phyloP scores from a whole-genome alignment of 2,113 vertebrate genomes.

The Oryzias curvinotus region DNA sequence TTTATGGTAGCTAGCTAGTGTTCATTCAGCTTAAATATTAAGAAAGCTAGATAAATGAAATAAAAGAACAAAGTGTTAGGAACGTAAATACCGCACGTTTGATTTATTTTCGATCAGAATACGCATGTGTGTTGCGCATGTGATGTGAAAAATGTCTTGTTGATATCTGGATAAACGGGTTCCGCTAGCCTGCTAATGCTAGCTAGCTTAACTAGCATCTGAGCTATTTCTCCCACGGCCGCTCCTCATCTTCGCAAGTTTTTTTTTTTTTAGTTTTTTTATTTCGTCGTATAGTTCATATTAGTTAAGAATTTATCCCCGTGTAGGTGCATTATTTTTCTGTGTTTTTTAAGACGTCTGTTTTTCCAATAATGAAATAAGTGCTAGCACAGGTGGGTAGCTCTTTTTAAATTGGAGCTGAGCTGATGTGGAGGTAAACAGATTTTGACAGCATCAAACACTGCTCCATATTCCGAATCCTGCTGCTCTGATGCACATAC shows the following conservation, averaged over 20 bases:
- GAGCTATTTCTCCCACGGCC: slow-evolving; percentile 43
- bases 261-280: neutral
- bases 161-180: slow-evolving; percentile 43
- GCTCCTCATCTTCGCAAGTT: neutral
- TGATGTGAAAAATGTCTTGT: neutral
- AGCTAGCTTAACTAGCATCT: slow-evolving; percentile 52
- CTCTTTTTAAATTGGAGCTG: slow-evolving; percentile 26
- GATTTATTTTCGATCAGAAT: neutral
- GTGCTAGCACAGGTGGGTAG: neutral
- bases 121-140: neutral
- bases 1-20: slow-evolving; percentile 42
- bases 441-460: slow-evolving; percentile 25
- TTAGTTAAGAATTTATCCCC: neutral
- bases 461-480: neutral
- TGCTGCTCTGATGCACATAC: neutral
- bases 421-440: slow-evolving; percentile 54
- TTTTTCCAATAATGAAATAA: neutral
- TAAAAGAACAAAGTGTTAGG: rapidly evolving
- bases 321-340: neutral
- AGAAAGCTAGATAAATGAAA: neutral
- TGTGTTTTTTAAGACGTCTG: neutral
- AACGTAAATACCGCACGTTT: neutral
- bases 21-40: neutral
- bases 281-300: neutral
- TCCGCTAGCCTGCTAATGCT: slow-evolving; percentile 67